Percentiles rank a stretch among this genome's conserved stretches.
phyloP scores from a whole-genome alignment of 2,888 invertebrate genomes.

The Pterostichus niger region DNA sequence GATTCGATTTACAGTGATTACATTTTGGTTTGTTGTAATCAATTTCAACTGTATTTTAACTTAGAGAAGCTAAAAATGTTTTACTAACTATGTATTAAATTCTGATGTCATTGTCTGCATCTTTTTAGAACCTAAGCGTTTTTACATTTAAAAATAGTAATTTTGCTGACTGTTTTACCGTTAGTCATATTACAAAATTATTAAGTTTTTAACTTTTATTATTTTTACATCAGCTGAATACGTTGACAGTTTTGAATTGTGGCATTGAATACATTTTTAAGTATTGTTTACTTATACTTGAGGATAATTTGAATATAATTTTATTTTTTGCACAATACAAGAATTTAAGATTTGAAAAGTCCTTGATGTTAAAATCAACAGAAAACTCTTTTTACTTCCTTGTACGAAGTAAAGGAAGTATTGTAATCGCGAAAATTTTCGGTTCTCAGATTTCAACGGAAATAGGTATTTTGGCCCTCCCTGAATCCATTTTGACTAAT shows the following conservation, averaged over 20 bases:
- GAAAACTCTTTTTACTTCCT: too few species aligned
- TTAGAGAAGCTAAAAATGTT: slow-evolving; percentile 15
- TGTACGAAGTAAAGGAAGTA: too few species aligned
- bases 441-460: too few species aligned
- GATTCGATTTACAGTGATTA: background rate
- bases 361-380: too few species aligned
- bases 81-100: background rate
- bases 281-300: background rate
- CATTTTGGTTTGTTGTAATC: too few species aligned
- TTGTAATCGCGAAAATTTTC: too few species aligned
- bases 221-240: slow-evolving; percentile 14
- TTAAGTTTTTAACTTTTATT: slow-evolving; percentile 16
- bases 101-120: slow-evolving; percentile 6
- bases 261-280: slow-evolving; percentile 39
- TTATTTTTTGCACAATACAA: background rate
- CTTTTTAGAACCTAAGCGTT: slow-evolving; percentile 2
- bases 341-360: too few species aligned
- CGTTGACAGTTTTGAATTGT: slow-evolving; percentile 6
- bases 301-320: slow-evolving; percentile 34
- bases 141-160: background rate
- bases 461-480: too few species aligned
- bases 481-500: too few species aligned
- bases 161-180: slow-evolving; percentile 20
- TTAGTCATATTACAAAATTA: slow-evolving; percentile 40
- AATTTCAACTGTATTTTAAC: background rate